phyloP scores from a whole-genome alignment of 2,888 invertebrate species.

The Pantelozetes paolii region DNA sequence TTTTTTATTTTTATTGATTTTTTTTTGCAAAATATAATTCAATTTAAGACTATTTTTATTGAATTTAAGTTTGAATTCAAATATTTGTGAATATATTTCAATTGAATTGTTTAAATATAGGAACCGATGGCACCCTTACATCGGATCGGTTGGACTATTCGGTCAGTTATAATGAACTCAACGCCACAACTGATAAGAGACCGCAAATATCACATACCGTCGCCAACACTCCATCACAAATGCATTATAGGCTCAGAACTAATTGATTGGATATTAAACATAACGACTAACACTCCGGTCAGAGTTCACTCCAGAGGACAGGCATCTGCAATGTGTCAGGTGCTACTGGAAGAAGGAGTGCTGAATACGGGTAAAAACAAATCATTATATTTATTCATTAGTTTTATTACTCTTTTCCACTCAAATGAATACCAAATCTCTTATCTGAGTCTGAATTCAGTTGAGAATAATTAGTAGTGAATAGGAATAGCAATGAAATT shows the following conservation, averaged over 20 bases:
- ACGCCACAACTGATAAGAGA: constrained; percentile 63
- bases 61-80: too few relatives aligned
- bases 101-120: too few relatives aligned
- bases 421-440: too few relatives aligned
- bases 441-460: too few relatives aligned
- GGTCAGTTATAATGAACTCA: constrained; percentile 63
- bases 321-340: constrained; percentile 78
- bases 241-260: constrained; percentile 74
- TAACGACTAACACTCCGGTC: constrained; percentile 51
- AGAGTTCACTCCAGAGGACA: constrained; percentile 63
- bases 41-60: too few relatives aligned
- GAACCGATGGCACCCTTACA: constrained; percentile 59
- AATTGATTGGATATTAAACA: constrained; percentile 71
- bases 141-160: constrained; percentile 66
- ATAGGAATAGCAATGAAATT: too few relatives aligned
- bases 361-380: constrained; percentile 15
- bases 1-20: too few relatives aligned
- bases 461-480: too few relatives aligned
- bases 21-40: too few relatives aligned
- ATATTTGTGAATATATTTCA: too few relatives aligned
- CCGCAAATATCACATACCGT: constrained; percentile 52
- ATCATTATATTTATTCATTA: too few relatives aligned
- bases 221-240: constrained; percentile 57
- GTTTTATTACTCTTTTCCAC: too few relatives aligned
- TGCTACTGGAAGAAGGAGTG: constrained; percentile 49